Evolutionary conservation across 53 echinoderm and acorn worm genomes (phyloP).

Genomic region (Patiria pectinifera): DNA sequence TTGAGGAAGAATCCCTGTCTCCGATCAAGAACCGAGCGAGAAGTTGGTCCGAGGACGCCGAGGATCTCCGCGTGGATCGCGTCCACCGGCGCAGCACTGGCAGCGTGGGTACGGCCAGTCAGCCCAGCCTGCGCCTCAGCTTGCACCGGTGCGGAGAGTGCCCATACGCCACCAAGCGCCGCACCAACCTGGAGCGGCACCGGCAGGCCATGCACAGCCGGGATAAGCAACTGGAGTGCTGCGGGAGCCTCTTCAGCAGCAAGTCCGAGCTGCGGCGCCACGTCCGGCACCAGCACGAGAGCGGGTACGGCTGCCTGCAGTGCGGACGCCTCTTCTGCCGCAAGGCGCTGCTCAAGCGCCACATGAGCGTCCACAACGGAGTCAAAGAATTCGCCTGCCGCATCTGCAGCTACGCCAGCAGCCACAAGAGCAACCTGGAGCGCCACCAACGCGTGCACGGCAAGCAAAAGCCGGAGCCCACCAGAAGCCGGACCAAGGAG

Average conservation of each 20-base stretch:
- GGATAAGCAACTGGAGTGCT: slow-evolving; percentile 72
- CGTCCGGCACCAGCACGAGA: slow-evolving; percentile 62
- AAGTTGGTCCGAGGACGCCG: not conserved
- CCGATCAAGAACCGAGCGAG: not conserved
- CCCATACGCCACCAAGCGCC: slow-evolving; percentile 72
- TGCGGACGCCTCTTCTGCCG: slow-evolving; percentile 74
- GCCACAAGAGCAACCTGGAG: slow-evolving; percentile 85
- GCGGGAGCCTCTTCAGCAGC: slow-evolving; percentile 63
- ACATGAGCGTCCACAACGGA: slow-evolving; percentile 79
- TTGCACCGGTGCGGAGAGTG: slow-evolving; percentile 68
- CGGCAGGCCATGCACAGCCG: slow-evolving; percentile 78
- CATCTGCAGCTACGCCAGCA: slow-evolving; percentile 76
- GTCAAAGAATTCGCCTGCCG: slow-evolving; percentile 74
- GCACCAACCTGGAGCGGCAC: slow-evolving; percentile 73
- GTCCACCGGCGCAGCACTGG: not conserved
- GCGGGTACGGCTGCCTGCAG: slow-evolving; percentile 68
- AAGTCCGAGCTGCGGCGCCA: slow-evolving; percentile 76
- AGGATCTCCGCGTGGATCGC: not conserved
- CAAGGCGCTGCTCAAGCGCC: slow-evolving; percentile 81
- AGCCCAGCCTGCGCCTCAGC: slow-evolving; percentile 44
- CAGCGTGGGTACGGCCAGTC: not conserved
- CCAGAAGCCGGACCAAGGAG: not conserved
- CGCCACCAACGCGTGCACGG: slow-evolving; percentile 76
- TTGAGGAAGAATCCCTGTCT: not conserved
- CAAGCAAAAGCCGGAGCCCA: not conserved